Evolutionary conservation across 1,140 invertebrate species (phyloP).

Genomic region (Brachionus manjavacas): DNA sequence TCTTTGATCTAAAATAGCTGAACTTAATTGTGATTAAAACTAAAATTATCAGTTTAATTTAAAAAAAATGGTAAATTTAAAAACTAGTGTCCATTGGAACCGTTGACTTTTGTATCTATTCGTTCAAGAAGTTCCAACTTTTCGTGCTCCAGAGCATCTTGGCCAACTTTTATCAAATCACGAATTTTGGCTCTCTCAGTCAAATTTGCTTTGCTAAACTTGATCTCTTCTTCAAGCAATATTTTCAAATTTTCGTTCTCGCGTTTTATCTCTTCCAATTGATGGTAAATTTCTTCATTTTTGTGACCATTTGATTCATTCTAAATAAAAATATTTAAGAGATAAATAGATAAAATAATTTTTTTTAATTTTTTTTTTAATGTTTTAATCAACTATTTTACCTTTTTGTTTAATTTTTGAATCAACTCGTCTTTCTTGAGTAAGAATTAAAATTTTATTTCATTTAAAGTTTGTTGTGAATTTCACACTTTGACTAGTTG

Average conservation of each 20-base stretch:
- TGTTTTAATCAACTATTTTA: background rate
- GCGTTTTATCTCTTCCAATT: background rate
- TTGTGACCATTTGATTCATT: background rate
- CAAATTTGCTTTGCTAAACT: background rate
- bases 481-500: too few relatives aligned
- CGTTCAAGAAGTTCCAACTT: background rate
- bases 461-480: background rate
- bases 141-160: slow-evolving; percentile 28
- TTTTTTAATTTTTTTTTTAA: background rate
- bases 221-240: slow-evolving; percentile 38
- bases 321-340: background rate
- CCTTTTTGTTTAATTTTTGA: background rate
- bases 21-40: slow-evolving; percentile 2
- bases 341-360: background rate
- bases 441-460: background rate
- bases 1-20: background rate
- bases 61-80: background rate
- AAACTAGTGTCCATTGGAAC: background rate
- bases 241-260: slow-evolving; percentile 24
- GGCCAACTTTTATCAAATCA: slow-evolving; percentile 35
- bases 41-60: background rate
- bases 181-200: slow-evolving; percentile 11
- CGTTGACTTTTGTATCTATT: slow-evolving; percentile 9
- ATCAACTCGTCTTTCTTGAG: background rate
- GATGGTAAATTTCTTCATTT: background rate